Conservation (phyloP, 2,113 vertebrate species). For the Syngnathoides biaculeatus region DNA sequence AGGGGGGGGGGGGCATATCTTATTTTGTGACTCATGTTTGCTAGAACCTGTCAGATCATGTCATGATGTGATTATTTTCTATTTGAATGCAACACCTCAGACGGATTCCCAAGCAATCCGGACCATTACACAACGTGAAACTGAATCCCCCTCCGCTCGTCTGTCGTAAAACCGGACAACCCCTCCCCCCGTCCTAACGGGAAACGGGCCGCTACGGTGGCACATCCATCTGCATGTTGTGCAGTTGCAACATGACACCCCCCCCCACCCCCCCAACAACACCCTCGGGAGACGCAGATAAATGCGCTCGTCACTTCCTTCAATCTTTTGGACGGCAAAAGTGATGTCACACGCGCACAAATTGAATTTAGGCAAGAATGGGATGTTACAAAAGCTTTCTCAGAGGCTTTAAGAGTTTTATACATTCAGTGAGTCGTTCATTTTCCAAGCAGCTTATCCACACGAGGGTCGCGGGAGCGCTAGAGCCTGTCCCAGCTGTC, state of each 20-base stretch:
- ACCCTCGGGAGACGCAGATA: slow-evolving; percentile 28
- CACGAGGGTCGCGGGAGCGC: too few relatives aligned
- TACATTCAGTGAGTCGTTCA: too few relatives aligned
- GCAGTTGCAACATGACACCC: slow-evolving; percentile 42
- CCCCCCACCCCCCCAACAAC: slow-evolving; percentile 24
- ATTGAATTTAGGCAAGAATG: slow-evolving; percentile 45
- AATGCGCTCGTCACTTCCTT: slow-evolving; percentile 38
- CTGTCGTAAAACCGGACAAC: background rate
- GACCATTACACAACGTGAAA: background rate
- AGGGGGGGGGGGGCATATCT: too few relatives aligned
- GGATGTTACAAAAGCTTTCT: slow-evolving; percentile 28
- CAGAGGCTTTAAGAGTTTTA: slow-evolving; percentile 32
- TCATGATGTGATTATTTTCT: background rate
- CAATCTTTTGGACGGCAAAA: slow-evolving; percentile 50
- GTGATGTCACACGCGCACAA: slow-evolving; percentile 40
- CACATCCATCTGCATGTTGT: slow-evolving; percentile 29
- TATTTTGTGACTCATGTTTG: background rate
- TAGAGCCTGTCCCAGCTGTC: too few relatives aligned
- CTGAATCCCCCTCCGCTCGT: background rate
- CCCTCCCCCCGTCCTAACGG: background rate
- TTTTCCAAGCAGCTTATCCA: too few relatives aligned
- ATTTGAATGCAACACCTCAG: background rate
- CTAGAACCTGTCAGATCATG: background rate
- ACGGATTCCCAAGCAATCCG: background rate
- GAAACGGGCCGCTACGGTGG: slow-evolving; percentile 5